A percentile compares a stretch with the other conserved stretches of the same genome.
These are phyloP conservation scores for Nannoperca obscura DNA, from an alignment of 2,797 vertebrate genomes.

Conservation along the genomic window DNA sequence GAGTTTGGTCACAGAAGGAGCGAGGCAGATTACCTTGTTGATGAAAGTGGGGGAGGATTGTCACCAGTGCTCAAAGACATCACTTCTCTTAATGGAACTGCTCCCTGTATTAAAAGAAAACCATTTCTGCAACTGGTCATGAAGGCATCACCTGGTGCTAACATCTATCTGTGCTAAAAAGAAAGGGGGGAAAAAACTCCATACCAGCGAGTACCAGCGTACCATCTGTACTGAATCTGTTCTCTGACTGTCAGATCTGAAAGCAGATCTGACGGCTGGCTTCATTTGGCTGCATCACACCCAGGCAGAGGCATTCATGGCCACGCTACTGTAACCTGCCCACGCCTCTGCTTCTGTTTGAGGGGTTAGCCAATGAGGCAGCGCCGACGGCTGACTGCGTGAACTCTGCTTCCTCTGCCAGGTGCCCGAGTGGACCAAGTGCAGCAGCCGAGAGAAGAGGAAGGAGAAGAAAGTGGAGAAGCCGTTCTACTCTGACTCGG, in stretches of 20 bases:
- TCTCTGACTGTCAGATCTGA: constrained; percentile 58
- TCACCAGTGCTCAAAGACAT: constrained; percentile 65
- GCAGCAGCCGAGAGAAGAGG: constrained; percentile 95
- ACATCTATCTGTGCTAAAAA: constrained; percentile 45
- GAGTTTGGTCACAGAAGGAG: constrained; percentile 51
- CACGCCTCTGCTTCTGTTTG: constrained; percentile 60
- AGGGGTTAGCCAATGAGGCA: constrained; percentile 1
- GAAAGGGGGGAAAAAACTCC: neutral
- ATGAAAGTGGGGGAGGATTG: constrained; percentile 41
- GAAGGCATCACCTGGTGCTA: constrained; percentile 81
- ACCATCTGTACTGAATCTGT: constrained; percentile 34
- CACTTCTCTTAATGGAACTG: constrained; percentile 80
- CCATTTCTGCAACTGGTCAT: constrained; percentile 80
- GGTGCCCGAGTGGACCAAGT: constrained; percentile 99
- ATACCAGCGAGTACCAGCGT: constrained; percentile 38
- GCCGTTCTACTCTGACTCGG: constrained; percentile 97
- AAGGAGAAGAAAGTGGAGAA: constrained; percentile 99
- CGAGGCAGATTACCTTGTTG: constrained; percentile 11
- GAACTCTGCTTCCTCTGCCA: constrained; percentile 65
- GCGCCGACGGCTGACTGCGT: constrained; percentile 34
- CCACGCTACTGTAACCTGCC: constrained; percentile 70
- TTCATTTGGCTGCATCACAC: constrained; percentile 70
- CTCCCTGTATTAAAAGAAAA: constrained; percentile 63
- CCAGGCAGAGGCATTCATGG: constrained; percentile 84
- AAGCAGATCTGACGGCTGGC: constrained; percentile 64